phyloP scores from a whole-genome alignment of 2,888 invertebrate genomes.

The Schizaphis graminum region DNA sequence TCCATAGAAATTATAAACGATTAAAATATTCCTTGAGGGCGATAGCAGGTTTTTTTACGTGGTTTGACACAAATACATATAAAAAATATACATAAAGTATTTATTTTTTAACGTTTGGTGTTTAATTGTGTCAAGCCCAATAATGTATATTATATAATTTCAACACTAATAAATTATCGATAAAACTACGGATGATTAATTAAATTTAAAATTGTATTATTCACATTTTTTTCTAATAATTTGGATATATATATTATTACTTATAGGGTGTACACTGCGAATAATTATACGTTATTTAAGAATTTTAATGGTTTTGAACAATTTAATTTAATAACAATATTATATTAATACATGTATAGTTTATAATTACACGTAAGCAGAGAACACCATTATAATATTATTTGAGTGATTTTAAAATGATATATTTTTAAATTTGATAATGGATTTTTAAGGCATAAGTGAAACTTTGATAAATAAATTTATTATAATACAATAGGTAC shows the following conservation, averaged over 20 bases:
- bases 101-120: neutral
- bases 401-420: neutral
- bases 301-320: neutral
- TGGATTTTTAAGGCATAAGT: neutral
- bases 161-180: neutral
- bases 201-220: neutral
- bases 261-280: neutral
- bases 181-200: neutral
- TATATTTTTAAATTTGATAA: neutral
- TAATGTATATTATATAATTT: no score
- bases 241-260: neutral
- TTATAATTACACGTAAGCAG: neutral
- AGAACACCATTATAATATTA: neutral
- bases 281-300: neutral
- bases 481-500: neutral
- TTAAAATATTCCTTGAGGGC: neutral
- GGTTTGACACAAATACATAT: neutral
- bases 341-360: neutral
- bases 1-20: neutral
- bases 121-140: neutral
- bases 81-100: neutral
- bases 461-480: neutral
- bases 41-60: neutral
- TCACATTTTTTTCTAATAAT: neutral
- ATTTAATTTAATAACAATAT: neutral